These are phyloP conservation scores for Anarrhichthys ocellatus DNA, from an alignment of 2,113 vertebrate genomes.

Conservation along the genomic window DNA sequence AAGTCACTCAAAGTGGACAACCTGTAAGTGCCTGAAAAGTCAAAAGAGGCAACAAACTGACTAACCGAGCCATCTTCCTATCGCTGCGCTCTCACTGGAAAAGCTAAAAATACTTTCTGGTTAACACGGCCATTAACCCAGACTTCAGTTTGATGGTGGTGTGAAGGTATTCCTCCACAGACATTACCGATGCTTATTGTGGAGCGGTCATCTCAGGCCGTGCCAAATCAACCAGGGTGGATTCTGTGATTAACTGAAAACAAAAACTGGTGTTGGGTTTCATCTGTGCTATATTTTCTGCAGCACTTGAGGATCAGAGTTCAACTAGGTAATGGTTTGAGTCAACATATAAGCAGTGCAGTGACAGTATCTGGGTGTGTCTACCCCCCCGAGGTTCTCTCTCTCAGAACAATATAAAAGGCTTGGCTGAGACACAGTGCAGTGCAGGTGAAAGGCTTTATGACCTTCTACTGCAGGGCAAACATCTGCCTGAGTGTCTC, in stretches of 20 bases:
- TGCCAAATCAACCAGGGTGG: background rate
- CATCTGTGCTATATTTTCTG: background rate
- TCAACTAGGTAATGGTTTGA: background rate
- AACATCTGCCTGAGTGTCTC: background rate
- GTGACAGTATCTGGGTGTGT: conserved; percentile 43
- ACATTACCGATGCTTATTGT: background rate
- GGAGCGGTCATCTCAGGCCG: background rate
- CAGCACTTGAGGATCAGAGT: background rate
- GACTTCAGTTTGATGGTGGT: conserved; percentile 6
- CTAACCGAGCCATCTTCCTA: background rate
- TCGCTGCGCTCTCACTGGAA: background rate
- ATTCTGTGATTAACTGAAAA: conserved; percentile 3
- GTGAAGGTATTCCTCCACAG: background rate
- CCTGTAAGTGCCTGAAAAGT: background rate
- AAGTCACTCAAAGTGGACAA: background rate
- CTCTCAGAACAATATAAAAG: conserved; percentile 1
- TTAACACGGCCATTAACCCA: background rate
- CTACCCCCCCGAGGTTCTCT: background rate
- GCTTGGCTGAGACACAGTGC: background rate
- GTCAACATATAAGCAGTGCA: background rate
- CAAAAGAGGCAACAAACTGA: background rate
- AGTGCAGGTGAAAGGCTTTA: conserved; percentile 14
- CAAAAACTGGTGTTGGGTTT: conserved; percentile 27
- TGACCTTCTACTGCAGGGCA: background rate
- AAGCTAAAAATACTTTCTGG: conserved; percentile 28